Evolutionary conservation across 1,140 invertebrate genomes (phyloP), one percentile per base, ranked within the genome.

Genomic region (Antheraea pernyi): DNA sequence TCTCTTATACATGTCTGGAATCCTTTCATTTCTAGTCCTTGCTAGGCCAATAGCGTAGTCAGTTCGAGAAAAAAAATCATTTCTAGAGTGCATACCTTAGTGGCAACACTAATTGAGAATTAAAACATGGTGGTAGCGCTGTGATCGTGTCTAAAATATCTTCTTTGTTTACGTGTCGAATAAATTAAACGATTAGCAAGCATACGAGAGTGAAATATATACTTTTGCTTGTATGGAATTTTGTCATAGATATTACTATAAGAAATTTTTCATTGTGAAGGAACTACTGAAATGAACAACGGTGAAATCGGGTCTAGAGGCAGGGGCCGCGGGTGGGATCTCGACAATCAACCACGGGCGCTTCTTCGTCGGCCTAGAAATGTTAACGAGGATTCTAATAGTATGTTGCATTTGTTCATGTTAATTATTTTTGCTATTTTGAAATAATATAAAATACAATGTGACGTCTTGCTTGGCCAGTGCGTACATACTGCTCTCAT

Each of bases 111-210:
- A 53, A 53, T 53, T 53, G 46, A 53, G 16, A 53, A 53, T 53
- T 13, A 79, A 71, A 80, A 83, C 69, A 79, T 83, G 81, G 79
- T 72, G 80, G 80, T 82, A 78, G 77, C 78, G 73, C 75, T 76
- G 78, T 89, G 76, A 76, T 76, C 79, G 81, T 79, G 76, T 16
- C 46, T 6, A 53, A 53, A 53, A 53, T 53, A 53, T 83, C 85
- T 84, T 82, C 87, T 91, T 89, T 91, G 89, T 91, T 91, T 91
- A 91, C 88, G 89, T 91, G 89, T 91, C 87, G 85, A 83, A 83
- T 73, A 78, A 68, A 61, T 68, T 68, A 74, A 81, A 75, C 74
- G 75, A 82, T 72, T 73, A 69, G 64, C 42, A 58, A 69, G 60
- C 65, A 46, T 70, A 73, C 68, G 60, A 74, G 70, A 76, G 70